A percentile compares a stretch with the other conserved stretches of the same genome.
These are phyloP conservation scores for Prunella himalayana DNA, from an alignment of 2,113 vertebrate genomes.

Conservation along the genomic window DNA sequence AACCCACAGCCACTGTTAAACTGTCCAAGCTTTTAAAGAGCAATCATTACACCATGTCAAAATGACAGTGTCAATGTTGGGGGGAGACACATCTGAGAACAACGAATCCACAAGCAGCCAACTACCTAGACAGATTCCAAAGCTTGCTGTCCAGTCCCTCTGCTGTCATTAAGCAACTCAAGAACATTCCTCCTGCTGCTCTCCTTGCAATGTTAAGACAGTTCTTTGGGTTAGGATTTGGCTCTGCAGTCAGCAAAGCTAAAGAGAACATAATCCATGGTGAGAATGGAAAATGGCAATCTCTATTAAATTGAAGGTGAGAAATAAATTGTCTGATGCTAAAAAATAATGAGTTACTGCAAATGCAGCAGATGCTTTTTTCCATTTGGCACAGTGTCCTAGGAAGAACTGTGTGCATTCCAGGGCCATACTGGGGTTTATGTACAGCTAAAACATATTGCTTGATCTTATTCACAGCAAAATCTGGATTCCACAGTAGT, in stretches of 20 bases:
- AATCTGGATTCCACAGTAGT: background rate
- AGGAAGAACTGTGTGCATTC: background rate
- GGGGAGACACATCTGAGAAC: background rate
- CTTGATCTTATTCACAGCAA: background rate
- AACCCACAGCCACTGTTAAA: conserved; percentile 21
- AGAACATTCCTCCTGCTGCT: background rate
- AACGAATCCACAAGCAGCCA: background rate
- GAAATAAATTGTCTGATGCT: accelerated
- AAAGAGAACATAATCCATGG: background rate
- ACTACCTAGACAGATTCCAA: background rate
- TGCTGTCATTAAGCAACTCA: background rate
- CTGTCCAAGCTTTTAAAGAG: background rate
- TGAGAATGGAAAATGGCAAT: background rate
- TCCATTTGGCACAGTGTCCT: background rate
- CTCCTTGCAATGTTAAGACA: background rate
- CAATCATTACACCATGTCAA: background rate
- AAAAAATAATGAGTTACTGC: background rate
- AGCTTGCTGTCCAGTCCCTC: background rate
- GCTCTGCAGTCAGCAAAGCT: background rate
- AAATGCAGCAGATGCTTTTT: background rate
- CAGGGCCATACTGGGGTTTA: background rate
- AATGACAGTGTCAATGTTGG: background rate
- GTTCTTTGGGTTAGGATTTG: background rate
- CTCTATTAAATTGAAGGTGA: background rate
- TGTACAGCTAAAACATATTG: background rate